Evolutionary conservation across 2,888 invertebrate genomes (phyloP).

Genomic region (Idaea straminata): DNA sequence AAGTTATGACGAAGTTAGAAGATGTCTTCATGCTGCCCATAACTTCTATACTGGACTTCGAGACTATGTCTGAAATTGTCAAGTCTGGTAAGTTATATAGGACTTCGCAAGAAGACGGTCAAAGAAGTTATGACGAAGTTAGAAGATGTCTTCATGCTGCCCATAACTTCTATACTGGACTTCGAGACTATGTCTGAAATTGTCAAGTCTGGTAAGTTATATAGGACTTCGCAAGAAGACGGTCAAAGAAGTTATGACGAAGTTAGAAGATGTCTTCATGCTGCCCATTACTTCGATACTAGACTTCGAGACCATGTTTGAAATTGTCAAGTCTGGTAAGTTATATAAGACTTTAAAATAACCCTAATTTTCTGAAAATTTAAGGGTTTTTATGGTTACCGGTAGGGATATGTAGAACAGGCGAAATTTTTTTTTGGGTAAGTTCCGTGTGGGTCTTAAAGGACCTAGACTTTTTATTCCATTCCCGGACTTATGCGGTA

Average conservation of each 20-base stretch:
- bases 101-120: slow-evolving; percentile 82
- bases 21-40: slow-evolving; percentile 49
- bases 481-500: too few relatives aligned
- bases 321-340: slow-evolving; percentile 95
- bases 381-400: too few relatives aligned
- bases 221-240: slow-evolving; percentile 82
- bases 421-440: too few relatives aligned
- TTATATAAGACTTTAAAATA: slow-evolving; percentile 39
- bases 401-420: too few relatives aligned
- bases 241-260: slow-evolving; percentile 92
- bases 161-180: slow-evolving; percentile 81
- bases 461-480: too few relatives aligned
- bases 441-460: too few relatives aligned
- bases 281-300: slow-evolving; percentile 84
- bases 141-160: not conserved
- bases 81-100: slow-evolving; percentile 84
- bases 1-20: slow-evolving; percentile 90
- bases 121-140: slow-evolving; percentile 92
- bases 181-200: slow-evolving; percentile 91
- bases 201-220: slow-evolving; percentile 89
- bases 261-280: not conserved
- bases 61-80: slow-evolving; percentile 94
- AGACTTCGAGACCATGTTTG: slow-evolving; percentile 98
- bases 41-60: slow-evolving; percentile 74
- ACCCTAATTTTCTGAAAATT: too few relatives aligned